Conservation (phyloP, 2,888 invertebrate species). For the Proisotoma minuta region DNA sequence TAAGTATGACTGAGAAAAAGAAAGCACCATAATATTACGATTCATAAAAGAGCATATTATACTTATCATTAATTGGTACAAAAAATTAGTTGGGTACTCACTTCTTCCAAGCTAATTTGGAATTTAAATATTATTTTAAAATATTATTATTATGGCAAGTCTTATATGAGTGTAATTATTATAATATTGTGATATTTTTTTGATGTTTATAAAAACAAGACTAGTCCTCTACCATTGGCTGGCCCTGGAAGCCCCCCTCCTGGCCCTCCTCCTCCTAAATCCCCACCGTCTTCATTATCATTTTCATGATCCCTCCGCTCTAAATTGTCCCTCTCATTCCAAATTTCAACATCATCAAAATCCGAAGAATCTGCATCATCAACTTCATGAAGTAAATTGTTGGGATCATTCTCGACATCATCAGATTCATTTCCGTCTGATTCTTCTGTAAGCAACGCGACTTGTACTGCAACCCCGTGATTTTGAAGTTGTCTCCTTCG, state of each 20-base stretch:
- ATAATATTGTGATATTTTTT: neutral
- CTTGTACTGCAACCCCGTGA: neutral
- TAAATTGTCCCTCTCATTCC: slow-evolving; percentile 17
- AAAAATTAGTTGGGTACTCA: too few relatives aligned
- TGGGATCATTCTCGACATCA: slow-evolving; percentile 13
- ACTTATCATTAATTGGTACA: too few relatives aligned
- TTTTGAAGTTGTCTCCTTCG: neutral
- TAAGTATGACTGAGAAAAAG: too few relatives aligned
- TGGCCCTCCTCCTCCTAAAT: slow-evolving; percentile 16
- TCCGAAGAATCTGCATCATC: slow-evolving; percentile 21
- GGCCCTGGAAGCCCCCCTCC: slow-evolving; percentile 20
- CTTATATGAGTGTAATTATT: neutral
- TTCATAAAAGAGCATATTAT: too few relatives aligned
- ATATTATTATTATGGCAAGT: neutral
- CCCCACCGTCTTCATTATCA: slow-evolving; percentile 18
- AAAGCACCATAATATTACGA: too few relatives aligned
- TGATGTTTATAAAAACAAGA: slow-evolving; percentile 26
- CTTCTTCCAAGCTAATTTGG: too few relatives aligned
- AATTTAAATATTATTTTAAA: too few relatives aligned
- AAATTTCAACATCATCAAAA: slow-evolving; percentile 14
- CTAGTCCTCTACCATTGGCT: slow-evolving; percentile 24
- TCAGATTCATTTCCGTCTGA: slow-evolving; percentile 13
- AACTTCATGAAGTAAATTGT: neutral
- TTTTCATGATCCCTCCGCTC: slow-evolving; percentile 22
- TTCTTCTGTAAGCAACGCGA: too few relatives aligned